Evolutionary conservation across 2,797 vertebrate species (phyloP).

Genomic region (Amazona finschi): DNA sequence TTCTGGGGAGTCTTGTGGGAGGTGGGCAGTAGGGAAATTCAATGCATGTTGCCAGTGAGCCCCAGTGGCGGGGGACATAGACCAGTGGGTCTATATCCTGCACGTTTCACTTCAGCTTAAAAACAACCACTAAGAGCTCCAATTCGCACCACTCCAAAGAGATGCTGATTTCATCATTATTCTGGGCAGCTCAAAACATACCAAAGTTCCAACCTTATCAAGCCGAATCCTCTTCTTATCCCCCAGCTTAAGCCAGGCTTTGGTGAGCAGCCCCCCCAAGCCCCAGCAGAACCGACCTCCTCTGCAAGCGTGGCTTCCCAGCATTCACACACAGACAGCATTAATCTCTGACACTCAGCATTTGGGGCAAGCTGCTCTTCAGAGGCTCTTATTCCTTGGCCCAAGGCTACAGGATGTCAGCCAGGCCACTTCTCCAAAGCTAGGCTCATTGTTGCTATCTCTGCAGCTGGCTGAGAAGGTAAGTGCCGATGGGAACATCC

Average conservation of each 20-base stretch:
- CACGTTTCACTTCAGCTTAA: not conserved
- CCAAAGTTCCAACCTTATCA: not conserved
- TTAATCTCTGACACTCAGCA: not conserved
- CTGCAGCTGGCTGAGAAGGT: slow-evolving; percentile 51
- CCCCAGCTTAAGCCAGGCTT: not conserved
- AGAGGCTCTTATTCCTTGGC: slow-evolving; percentile 52
- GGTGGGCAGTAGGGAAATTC: not conserved
- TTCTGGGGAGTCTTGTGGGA: not conserved
- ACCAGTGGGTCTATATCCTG: not conserved
- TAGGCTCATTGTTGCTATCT: not conserved
- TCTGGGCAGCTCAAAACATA: not conserved
- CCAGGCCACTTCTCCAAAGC: slow-evolving; percentile 42
- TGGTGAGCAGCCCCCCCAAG: not conserved
- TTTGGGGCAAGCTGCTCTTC: slow-evolving; percentile 17
- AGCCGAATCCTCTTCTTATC: not conserved
- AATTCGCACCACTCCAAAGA: not conserved
- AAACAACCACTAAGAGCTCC: not conserved
- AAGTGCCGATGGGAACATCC: not conserved
- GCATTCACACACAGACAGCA: slow-evolving; percentile 3
- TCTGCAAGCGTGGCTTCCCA: not conserved
- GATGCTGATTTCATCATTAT: not conserved
- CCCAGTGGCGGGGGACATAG: not conserved
- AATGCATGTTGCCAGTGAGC: not conserved
- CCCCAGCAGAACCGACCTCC: not conserved
- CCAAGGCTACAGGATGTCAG: not conserved